Conservation (phyloP, 1,140 invertebrate species). For the Calosoma granatense region DNA sequence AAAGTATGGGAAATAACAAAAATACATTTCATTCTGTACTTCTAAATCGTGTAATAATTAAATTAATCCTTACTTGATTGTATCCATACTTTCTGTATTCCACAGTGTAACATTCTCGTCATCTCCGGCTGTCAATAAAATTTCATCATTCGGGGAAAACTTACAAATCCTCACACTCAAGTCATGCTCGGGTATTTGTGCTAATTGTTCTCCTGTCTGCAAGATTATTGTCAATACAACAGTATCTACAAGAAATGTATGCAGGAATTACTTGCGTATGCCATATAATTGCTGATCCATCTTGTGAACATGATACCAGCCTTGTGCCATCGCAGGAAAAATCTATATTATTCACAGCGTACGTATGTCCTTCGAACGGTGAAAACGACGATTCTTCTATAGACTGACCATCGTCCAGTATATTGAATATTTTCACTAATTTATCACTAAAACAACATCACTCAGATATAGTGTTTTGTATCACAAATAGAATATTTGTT, state of each 20-base stretch:
- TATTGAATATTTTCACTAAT: constrained; percentile 40
- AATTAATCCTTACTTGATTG: constrained; percentile 42
- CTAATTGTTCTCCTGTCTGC: constrained; percentile 29
- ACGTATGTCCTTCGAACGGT: constrained; percentile 47
- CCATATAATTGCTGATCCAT: constrained; percentile 61
- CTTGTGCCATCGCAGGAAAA: constrained; percentile 55
- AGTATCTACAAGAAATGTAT: too few species aligned
- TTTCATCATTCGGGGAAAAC: constrained; percentile 52
- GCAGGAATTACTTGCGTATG: constrained; percentile 39
- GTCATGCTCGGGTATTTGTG: constrained; percentile 27
- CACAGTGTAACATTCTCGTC: constrained; percentile 61
- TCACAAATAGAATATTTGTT: neutral
- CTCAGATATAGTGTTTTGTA: constrained; percentile 11
- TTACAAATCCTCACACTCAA: constrained; percentile 40
- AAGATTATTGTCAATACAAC: constrained; percentile 17
- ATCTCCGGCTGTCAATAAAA: constrained; percentile 59
- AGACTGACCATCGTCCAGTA: constrained; percentile 27
- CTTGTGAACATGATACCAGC: constrained; percentile 60
- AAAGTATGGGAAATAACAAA: too few species aligned
- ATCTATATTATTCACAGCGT: constrained; percentile 50
- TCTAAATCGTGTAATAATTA: neutral
- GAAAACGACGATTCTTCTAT: constrained; percentile 39
- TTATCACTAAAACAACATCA: constrained; percentile 51
- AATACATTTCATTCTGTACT: neutral
- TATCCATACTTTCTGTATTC: constrained; percentile 46